Evolutionary conservation across 2,797 vertebrate species (phyloP), one percentile per base, ranked within the genome.

Genomic region (Phaenicophaeus curvirostris): DNA sequence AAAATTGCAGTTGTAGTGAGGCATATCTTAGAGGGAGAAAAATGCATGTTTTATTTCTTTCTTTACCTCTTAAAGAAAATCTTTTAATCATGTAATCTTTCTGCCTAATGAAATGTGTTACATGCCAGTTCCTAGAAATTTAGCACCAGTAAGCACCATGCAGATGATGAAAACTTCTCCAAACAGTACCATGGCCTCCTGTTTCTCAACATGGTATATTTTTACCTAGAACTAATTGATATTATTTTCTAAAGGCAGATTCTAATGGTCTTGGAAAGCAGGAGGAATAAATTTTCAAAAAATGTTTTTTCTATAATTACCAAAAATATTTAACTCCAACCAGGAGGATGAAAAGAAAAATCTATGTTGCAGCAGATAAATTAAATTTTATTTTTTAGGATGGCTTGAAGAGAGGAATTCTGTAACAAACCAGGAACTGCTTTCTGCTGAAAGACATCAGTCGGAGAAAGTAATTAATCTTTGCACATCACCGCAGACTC

Each of bases 321-420:
- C 37, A 6, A 8, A 84, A 77, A 18, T 39, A 42, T 11, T 67
- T 74, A 54, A 57, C 25, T 75, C 21, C 8, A 61, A 4, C 5
- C 28, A 44, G 14, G 31, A 66, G 18, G 41, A 42, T 58, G 23
- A 37, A 83, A 41, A 17, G 7, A 6, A 65, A 50, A 42, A 44
- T 12, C 6, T 62, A 2, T 28, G 6, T 69, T 17, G 2, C 63
- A 79, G 9, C 3, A 3, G 37, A 85, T 18, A 61, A 80, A 81
- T 72, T 39, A 18, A 46, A 77, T 68, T 91, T 83, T 75, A 13
- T 65, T 96, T 97, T 97, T 93, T 74, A 98, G 98, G 89, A 25
- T 90, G 67, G 57, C 72, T 95, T 91, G 96, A 97, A 71, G 90
- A 97, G 30, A 88, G 53, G 17, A 74, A 50, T 83, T 87, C 37